phyloP scores from a whole-genome alignment of 2,888 invertebrate species.

The Tenthredo livida region DNA sequence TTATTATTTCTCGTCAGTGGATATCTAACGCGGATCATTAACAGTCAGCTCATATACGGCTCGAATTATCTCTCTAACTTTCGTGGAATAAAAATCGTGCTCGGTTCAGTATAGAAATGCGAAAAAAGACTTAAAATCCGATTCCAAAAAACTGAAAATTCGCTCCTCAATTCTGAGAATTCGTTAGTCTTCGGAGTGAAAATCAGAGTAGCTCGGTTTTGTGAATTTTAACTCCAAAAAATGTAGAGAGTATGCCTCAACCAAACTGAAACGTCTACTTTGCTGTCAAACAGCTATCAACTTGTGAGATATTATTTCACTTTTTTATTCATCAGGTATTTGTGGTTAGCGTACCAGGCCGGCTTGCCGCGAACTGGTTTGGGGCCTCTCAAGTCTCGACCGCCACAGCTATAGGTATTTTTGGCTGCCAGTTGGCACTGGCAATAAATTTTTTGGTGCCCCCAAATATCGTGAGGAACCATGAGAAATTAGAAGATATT shows the following conservation, averaged over 20 bases:
- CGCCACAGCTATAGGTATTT: conserved; percentile 85
- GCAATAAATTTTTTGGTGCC: conserved; percentile 86
- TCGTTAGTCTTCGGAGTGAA: not conserved
- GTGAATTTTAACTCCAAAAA: not conserved
- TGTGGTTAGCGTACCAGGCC: conserved; percentile 83
- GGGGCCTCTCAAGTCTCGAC: conserved; percentile 82
- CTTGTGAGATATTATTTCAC: not conserved
- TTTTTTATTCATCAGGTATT: conserved; percentile 80
- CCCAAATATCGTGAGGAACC: conserved; percentile 79
- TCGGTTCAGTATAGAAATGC: no score
- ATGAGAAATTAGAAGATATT: conserved; percentile 75
- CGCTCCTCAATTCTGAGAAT: no score
- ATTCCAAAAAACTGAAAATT: not conserved
- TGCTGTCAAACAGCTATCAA: not conserved
- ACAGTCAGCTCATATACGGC: not conserved
- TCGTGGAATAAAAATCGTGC: no score
- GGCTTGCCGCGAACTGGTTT: conserved; percentile 85
- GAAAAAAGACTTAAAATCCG: not conserved
- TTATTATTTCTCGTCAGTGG: not conserved
- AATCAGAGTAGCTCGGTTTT: not conserved
- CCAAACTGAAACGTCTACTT: not conserved
- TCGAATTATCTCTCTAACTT: no score
- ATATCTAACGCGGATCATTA: not conserved
- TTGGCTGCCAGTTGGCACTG: conserved; percentile 85
- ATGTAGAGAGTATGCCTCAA: not conserved